These are phyloP conservation scores for Sycophaga agraensis DNA, from an alignment of 1,140 invertebrate species.

Conservation along the genomic window DNA sequence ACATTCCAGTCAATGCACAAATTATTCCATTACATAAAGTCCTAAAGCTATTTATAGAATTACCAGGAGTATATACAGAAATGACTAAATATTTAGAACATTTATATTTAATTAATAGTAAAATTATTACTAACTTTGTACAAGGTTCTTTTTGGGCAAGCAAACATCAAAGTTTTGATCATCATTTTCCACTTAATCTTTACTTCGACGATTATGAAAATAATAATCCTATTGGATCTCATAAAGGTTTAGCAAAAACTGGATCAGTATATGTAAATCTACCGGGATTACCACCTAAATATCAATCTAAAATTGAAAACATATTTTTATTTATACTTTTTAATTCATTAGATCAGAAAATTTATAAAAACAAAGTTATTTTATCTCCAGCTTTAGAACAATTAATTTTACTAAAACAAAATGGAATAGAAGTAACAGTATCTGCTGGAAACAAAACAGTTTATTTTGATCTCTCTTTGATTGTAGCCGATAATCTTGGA, in stretches of 20 bases:
- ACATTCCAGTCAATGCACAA: not conserved
- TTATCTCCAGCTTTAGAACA: conserved; percentile 29
- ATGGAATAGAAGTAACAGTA: conserved; percentile 9
- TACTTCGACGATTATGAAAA: too few relatives aligned
- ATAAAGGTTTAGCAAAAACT: conserved; percentile 30
- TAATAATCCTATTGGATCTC: conserved; percentile 30
- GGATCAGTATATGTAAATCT: conserved; percentile 27
- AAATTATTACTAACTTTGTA: not conserved
- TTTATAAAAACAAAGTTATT: conserved; percentile 15
- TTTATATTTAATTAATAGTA: not conserved
- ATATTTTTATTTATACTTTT: conserved; percentile 31
- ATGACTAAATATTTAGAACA: not conserved
- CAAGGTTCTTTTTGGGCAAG: not conserved
- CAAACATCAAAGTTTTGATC: too few relatives aligned
- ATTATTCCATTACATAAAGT: not conserved
- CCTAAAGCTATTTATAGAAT: not conserved
- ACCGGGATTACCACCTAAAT: conserved; percentile 27
- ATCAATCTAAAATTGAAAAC: conserved; percentile 32
- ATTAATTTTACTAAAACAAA: conserved; percentile 25
- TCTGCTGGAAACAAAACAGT: not conserved
- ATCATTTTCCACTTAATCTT: conserved; percentile 23
- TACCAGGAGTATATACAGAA: not conserved
- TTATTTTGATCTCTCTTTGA: conserved; percentile 21
- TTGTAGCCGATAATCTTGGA: conserved; percentile 16
- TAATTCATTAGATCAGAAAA: conserved; percentile 22